Conservation (phyloP, 2,113 vertebrate species). For the Corythornis madagascariensis region DNA sequence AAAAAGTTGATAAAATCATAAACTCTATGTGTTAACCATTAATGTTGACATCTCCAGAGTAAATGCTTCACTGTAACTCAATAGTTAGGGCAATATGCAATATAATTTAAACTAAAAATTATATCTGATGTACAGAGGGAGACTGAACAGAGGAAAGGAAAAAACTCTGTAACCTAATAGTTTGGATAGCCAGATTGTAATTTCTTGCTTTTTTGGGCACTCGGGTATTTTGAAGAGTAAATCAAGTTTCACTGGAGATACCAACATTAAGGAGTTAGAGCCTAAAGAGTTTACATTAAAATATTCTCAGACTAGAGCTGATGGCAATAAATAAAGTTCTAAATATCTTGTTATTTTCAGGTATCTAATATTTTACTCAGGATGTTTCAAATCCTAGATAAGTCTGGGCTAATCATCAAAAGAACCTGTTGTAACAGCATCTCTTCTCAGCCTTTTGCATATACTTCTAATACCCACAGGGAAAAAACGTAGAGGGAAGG, state of each 20-base stretch:
- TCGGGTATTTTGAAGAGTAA: background rate
- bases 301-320: background rate
- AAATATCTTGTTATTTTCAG: background rate
- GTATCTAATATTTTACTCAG: background rate
- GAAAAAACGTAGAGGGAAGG: background rate
- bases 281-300: background rate
- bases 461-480: background rate
- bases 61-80: background rate
- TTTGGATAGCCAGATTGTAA: background rate
- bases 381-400: background rate
- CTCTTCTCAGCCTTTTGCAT: background rate
- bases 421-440: background rate
- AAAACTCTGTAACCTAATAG: background rate
- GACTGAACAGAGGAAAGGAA: background rate
- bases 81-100: background rate
- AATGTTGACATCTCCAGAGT: background rate
- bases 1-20: background rate
- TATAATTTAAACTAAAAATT: background rate
- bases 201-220: background rate
- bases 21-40: background rate
- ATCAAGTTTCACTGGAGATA: background rate
- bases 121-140: background rate
- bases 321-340: background rate
- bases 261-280: background rate
- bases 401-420: background rate